phyloP scores from a whole-genome alignment of 2,797 vertebrate genomes.

The Tympanoctomys barrerae region DNA sequence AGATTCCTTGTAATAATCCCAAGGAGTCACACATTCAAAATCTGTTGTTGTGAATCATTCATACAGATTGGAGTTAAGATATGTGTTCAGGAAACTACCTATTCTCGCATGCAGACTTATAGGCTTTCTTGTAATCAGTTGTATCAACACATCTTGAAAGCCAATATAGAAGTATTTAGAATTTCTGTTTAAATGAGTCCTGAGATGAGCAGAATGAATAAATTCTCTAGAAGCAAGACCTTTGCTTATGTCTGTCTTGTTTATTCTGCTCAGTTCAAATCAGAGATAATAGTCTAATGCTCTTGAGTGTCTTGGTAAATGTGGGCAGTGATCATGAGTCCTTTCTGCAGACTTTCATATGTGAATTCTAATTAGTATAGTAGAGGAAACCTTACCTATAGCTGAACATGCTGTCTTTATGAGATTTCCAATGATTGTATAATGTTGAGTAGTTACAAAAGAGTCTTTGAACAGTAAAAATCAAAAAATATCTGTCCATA shows the following conservation, averaged over 20 bases:
- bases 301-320: conserved; percentile 15
- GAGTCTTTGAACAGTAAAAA: conserved; percentile 51
- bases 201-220: conserved; percentile 52
- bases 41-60: not conserved
- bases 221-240: conserved; percentile 1
- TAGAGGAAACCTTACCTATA: not conserved
- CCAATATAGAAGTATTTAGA: not conserved
- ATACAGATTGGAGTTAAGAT: not conserved
- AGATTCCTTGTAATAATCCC: not conserved
- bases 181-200: conserved; percentile 45
- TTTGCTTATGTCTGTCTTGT: conserved; percentile 16
- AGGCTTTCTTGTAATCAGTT: conserved; percentile 7
- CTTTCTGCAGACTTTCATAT: not conserved
- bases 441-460: not conserved
- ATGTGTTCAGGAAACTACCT: not conserved
- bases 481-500: not conserved
- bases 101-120: not conserved
- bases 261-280: conserved; percentile 64
- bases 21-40: not conserved
- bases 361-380: not conserved
- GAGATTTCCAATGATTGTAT: not conserved
- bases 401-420: not conserved
- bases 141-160: conserved; percentile 32
- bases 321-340: not conserved
- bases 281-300: not conserved